Conservation (phyloP, 2,113 vertebrate species). For the Phoxinus phoxinus region DNA sequence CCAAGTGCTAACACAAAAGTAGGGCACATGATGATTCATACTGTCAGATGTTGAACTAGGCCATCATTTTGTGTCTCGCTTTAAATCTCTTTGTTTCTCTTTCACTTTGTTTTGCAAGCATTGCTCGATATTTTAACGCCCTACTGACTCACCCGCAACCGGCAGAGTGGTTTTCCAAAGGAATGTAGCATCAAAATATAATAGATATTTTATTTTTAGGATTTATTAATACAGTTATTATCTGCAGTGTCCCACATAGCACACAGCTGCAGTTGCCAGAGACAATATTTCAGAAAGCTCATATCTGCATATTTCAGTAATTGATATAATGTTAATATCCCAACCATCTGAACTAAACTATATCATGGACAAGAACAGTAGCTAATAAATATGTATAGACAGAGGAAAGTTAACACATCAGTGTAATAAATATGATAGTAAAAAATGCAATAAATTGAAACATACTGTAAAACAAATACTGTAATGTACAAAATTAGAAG, state of each 20-base stretch:
- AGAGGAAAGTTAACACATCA: neutral
- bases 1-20: slow-evolving; percentile 18
- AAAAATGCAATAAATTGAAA: neutral
- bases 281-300: neutral
- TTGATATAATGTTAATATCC: neutral
- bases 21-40: slow-evolving; percentile 42
- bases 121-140: neutral
- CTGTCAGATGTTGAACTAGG: slow-evolving; percentile 18
- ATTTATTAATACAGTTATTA: neutral
- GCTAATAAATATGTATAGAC: neutral
- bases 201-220: slow-evolving; percentile 8
- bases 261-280: neutral
- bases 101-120: slow-evolving; percentile 32
- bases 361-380: neutral
- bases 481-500: too few relatives aligned
- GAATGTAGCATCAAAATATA: neutral
- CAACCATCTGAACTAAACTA: neutral
- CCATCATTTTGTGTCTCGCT: slow-evolving; percentile 11
- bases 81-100: neutral
- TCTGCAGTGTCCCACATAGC: slow-evolving; percentile 17
- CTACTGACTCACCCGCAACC: neutral
- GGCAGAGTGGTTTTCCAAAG: neutral
- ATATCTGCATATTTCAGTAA: neutral
- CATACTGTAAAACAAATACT: neutral
- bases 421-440: neutral